Conservation (phyloP, 2,888 invertebrate species). For the Eurytoma adleriae region DNA sequence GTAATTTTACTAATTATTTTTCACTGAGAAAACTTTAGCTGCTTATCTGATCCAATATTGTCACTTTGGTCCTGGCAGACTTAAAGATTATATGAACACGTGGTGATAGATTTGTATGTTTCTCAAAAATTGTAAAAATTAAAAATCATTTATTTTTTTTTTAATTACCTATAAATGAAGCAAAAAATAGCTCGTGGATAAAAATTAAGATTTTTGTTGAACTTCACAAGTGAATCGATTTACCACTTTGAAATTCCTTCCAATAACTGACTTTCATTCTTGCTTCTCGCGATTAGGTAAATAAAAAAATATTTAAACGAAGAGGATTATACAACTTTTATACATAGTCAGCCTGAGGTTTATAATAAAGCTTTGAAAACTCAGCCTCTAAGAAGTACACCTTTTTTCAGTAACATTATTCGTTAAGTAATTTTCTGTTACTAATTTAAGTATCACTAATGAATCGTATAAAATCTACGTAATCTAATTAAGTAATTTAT, state of each 20-base stretch:
- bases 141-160: slow-evolving; percentile 32
- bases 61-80: slow-evolving; percentile 56
- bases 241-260: slow-evolving; percentile 24
- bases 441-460: not conserved
- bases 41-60: slow-evolving; percentile 46
- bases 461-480: slow-evolving; percentile 5
- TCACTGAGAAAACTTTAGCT: slow-evolving; percentile 27
- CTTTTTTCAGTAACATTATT: no score
- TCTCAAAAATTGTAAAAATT: slow-evolving; percentile 39
- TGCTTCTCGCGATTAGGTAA: slow-evolving; percentile 41
- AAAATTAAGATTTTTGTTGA: slow-evolving; percentile 8
- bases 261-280: slow-evolving; percentile 54
- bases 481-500: not conserved
- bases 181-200: slow-evolving; percentile 24
- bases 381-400: slow-evolving; percentile 15
- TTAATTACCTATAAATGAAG: slow-evolving; percentile 31
- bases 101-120: slow-evolving; percentile 41
- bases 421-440: not conserved
- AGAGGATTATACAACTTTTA: slow-evolving; percentile 34
- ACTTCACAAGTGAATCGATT: slow-evolving; percentile 15
- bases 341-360: slow-evolving; percentile 38
- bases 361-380: slow-evolving; percentile 24
- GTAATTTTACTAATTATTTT: not conserved
- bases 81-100: slow-evolving; percentile 55
- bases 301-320: slow-evolving; percentile 40